A percentile compares a stretch with the other conserved stretches of the same genome.
These are phyloP conservation scores for Dendrocincla tyrannina DNA, from an alignment of 2,797 vertebrate genomes.

Conservation along the genomic window DNA sequence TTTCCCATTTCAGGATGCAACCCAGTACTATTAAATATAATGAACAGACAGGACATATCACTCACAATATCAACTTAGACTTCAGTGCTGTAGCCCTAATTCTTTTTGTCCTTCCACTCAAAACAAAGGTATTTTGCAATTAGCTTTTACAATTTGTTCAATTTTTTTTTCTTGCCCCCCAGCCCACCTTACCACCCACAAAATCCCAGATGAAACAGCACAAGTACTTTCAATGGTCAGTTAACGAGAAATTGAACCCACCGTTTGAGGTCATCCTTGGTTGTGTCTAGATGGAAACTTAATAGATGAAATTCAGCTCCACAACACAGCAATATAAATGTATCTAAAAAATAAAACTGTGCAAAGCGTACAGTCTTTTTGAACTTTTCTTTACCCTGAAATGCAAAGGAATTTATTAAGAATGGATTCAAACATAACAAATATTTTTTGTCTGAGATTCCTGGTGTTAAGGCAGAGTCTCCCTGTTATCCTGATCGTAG, in stretches of 20 bases:
- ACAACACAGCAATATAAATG: slow-evolving; percentile 84
- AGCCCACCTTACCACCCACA: not conserved
- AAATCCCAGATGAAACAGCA: not conserved
- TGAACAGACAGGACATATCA: not conserved
- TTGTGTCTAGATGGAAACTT: slow-evolving; percentile 76
- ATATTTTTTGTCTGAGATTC: not conserved
- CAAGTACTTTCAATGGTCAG: not conserved
- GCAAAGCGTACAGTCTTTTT: slow-evolving; percentile 75
- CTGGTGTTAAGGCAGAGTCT: not conserved
- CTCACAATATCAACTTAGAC: not conserved
- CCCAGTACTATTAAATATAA: not conserved
- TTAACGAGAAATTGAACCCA: slow-evolving; percentile 37
- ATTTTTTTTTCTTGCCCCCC: not conserved
- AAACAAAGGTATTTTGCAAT: not conserved
- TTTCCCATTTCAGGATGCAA: not conserved
- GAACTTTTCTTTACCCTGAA: slow-evolving; percentile 78
- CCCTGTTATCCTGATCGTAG: not conserved
- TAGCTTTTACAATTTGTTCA: not conserved
- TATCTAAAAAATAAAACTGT: slow-evolving; percentile 91
- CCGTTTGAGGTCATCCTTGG: slow-evolving; percentile 83
- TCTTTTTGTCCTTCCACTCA: not conserved
- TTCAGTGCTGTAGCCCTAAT: not conserved
- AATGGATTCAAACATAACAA: not conserved
- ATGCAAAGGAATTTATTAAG: not conserved
- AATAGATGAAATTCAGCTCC: slow-evolving; percentile 83